Evolutionary conservation across 1,140 invertebrate species (phyloP).

Genomic region (Drosophila sechellia): DNA sequence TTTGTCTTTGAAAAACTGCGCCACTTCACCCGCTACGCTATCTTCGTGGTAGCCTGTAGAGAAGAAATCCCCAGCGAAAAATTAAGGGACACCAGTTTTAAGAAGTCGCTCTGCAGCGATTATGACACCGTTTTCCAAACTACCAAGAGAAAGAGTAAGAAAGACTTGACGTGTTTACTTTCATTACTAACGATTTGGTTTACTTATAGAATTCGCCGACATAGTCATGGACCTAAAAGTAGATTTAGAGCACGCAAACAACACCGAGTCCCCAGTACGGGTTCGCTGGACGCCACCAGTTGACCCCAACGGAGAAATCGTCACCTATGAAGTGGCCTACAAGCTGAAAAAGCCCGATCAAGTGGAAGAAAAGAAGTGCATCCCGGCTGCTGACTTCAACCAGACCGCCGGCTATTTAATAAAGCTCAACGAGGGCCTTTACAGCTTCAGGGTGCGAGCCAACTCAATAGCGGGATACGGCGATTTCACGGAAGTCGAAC

Average conservation of each 20-base stretch:
- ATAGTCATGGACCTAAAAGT: slow-evolving; percentile 17
- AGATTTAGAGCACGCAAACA: slow-evolving; percentile 54
- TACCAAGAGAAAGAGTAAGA: slow-evolving; percentile 63
- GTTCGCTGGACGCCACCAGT: slow-evolving; percentile 91
- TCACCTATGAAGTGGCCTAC: slow-evolving; percentile 92
- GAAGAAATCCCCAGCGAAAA: slow-evolving; percentile 71
- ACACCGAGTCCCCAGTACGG: slow-evolving; percentile 85
- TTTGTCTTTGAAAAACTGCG: slow-evolving; percentile 87
- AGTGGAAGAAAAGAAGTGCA: slow-evolving; percentile 84
- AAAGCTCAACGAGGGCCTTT: slow-evolving; percentile 91
- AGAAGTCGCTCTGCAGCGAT: slow-evolving; percentile 48
- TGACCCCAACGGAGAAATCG: slow-evolving; percentile 94
- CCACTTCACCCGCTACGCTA: slow-evolving; percentile 90
- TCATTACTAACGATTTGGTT: not conserved
- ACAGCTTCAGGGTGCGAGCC: slow-evolving; percentile 91
- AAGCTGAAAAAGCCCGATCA: slow-evolving; percentile 85
- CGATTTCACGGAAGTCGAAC: slow-evolving; percentile 87
- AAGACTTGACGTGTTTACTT: not conserved
- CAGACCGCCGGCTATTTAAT: slow-evolving; percentile 73
- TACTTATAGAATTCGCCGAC: slow-evolving; percentile 55
- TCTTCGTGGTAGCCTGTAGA: slow-evolving; percentile 90
- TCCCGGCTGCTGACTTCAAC: slow-evolving; percentile 79
- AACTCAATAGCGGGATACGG: slow-evolving; percentile 92
- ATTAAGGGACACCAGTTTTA: not conserved
- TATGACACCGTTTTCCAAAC: slow-evolving; percentile 32